A percentile compares a stretch with the other conserved stretches of the same genome.
Evolutionary conservation across 2,888 invertebrate genomes (phyloP).

Genomic region (Apamea sordens): DNA sequence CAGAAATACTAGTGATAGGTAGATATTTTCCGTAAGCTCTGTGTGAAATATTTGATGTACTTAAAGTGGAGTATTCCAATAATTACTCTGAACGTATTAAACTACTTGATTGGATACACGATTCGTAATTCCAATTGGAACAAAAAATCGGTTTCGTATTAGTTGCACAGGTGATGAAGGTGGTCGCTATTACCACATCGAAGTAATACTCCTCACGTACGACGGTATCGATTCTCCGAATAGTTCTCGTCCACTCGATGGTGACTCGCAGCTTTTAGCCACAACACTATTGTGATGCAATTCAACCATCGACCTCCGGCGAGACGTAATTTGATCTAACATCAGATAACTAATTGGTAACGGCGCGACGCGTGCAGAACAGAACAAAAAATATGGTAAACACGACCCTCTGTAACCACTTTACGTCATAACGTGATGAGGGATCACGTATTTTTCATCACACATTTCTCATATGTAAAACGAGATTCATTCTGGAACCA

Average conservation of each 20-base stretch:
- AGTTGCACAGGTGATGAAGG: conserved; percentile 57
- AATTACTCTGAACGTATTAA: conserved; percentile 44
- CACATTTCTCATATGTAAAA: conserved; percentile 57
- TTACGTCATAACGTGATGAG: conserved; percentile 67
- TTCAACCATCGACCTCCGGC: conserved; percentile 65
- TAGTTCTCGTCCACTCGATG: conserved; percentile 66
- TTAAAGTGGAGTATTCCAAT: conserved; percentile 25
- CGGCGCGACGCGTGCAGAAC: conserved; percentile 78
- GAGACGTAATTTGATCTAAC: conserved; percentile 81
- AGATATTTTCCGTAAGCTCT: conserved; percentile 1
- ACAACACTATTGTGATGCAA: conserved; percentile 79
- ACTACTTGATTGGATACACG: conserved; percentile 53
- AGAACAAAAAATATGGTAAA: conserved; percentile 76
- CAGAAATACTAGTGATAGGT: conserved; percentile 6
- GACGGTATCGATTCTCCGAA: conserved; percentile 68
- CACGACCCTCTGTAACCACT: conserved; percentile 66
- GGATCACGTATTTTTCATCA: conserved; percentile 65
- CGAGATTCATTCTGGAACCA: conserved; percentile 56
- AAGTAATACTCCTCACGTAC: conserved; percentile 58
- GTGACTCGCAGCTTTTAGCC: conserved; percentile 78
- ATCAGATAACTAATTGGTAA: conserved; percentile 84
- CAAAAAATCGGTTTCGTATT: conserved; percentile 58
- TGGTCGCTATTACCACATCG: conserved; percentile 49
- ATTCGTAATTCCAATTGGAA: conserved; percentile 40
- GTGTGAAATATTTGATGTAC: conserved; percentile 37